Conservation (phyloP, 2,797 vertebrate genomes). For the Martes flavigula region DNA sequence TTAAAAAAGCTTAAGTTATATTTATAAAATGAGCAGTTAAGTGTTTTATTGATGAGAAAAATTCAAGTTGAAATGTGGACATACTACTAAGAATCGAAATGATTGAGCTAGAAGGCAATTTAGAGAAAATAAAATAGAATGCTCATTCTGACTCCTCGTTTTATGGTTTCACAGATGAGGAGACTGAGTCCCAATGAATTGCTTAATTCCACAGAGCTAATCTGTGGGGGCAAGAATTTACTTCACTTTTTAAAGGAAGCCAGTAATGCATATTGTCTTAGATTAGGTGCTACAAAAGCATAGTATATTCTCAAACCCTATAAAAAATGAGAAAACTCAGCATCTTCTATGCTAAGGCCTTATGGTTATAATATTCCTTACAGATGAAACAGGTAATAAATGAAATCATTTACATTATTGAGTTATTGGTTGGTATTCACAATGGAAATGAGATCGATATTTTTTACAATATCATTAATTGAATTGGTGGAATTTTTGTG, state of each 20-base stretch:
- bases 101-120: not conserved
- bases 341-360: not conserved
- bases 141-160: not conserved
- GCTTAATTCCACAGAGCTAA: not conserved
- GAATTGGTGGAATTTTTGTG: not conserved
- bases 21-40: conserved; percentile 58
- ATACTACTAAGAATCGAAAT: not conserved
- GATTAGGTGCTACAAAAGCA: not conserved
- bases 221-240: not conserved
- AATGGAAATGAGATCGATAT: conserved; percentile 32
- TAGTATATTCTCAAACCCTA: not conserved
- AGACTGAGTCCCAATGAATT: conserved; percentile 46
- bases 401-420: not conserved
- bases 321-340: not conserved
- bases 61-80: conserved; percentile 41
- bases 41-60: conserved; percentile 51
- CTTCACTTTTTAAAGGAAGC: not conserved
- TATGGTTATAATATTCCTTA: not conserved
- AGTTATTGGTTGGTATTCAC: not conserved
- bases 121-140: not conserved
- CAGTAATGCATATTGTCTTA: not conserved
- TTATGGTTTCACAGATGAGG: conserved; percentile 33
- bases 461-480: conserved; percentile 18
- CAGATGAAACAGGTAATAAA: not conserved
- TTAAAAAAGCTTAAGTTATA: conserved; percentile 24